phyloP scores from a whole-genome alignment of 2,113 vertebrate species.

The Climacteris rufus region DNA sequence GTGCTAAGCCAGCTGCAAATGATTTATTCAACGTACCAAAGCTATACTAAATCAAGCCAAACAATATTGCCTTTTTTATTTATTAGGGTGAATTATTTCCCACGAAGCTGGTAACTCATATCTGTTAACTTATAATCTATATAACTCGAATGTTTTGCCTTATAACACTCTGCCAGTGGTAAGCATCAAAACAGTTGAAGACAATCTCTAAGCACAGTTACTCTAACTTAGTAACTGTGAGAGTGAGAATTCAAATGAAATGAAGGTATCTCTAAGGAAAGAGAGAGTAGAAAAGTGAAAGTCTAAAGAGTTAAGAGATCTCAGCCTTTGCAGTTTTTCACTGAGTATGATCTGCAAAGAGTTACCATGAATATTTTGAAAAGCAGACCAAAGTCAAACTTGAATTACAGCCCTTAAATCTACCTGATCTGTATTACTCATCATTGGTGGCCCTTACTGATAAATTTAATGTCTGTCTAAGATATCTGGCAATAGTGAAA shows the following conservation, averaged over 20 bases:
- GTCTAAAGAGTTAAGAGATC: not conserved
- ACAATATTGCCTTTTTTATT: conserved; percentile 32
- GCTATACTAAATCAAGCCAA: conserved; percentile 56
- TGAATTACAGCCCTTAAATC: not conserved
- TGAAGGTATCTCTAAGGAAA: not conserved
- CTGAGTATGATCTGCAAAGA: not conserved
- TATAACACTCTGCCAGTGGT: not conserved
- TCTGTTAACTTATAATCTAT: conserved; percentile 50
- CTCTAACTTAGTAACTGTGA: conserved; percentile 40
- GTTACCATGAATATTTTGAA: conserved; percentile 5
- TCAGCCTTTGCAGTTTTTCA: not conserved
- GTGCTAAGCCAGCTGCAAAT: conserved; percentile 62
- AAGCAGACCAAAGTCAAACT: not conserved
- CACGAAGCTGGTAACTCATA: conserved; percentile 53
- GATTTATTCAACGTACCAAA: conserved; percentile 61
- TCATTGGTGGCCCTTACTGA: not conserved
- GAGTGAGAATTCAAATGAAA: not conserved
- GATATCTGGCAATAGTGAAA: not conserved
- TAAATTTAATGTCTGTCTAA: not conserved
- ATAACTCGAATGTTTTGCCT: conserved; percentile 38
- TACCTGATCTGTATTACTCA: not conserved
- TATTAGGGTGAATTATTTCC: conserved; percentile 55
- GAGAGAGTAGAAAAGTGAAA: not conserved
- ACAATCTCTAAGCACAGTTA: not conserved
- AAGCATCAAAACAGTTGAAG: conserved; percentile 17